A percentile compares a stretch with the other conserved stretches of the same genome.
Evolutionary conservation across 2,888 invertebrate species (phyloP).

Genomic region (Parochlus steinenii): DNA sequence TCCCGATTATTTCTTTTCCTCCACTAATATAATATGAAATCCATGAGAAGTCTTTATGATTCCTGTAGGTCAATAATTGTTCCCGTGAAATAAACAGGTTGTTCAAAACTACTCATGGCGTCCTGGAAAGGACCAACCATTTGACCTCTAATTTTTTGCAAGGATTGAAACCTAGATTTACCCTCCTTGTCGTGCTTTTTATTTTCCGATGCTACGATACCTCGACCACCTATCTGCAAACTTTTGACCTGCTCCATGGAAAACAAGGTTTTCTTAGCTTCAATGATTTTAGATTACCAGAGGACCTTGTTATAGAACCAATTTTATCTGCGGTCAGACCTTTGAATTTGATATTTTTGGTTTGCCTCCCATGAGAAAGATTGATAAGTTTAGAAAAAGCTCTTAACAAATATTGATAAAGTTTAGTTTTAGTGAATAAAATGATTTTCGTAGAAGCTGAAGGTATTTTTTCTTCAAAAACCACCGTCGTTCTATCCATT

Average conservation of each 20-base stretch:
- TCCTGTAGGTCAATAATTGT: conserved; percentile 95
- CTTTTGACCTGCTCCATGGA: conserved; percentile 83
- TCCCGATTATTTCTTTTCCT: conserved; percentile 96
- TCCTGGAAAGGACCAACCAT: conserved; percentile 98
- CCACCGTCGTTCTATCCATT: too few relatives aligned
- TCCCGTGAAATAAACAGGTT: conserved; percentile 78
- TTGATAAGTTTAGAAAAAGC: neutral
- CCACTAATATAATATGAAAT: conserved; percentile 99
- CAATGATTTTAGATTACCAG: conserved; percentile 90
- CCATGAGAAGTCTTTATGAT: conserved; percentile 98
- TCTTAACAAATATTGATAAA: neutral
- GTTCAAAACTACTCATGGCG: conserved; percentile 96
- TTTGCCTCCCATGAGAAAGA: conserved; percentile 29
- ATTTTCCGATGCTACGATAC: conserved; percentile 76
- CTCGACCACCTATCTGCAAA: conserved; percentile 98
- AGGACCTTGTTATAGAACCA: conserved; percentile 93
- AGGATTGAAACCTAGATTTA: conserved; percentile 93
- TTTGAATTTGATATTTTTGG: conserved; percentile 62
- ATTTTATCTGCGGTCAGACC: conserved; percentile 75
- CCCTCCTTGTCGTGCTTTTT: conserved; percentile 95
- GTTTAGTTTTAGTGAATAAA: too few relatives aligned
- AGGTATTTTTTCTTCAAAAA: too few relatives aligned
- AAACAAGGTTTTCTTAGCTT: conserved; percentile 93
- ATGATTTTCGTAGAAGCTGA: too few relatives aligned
- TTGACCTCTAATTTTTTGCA: conserved; percentile 96